Base-by-base conservation (phyloP, 2,888 invertebrate species). In the Dione juno region DNA sequence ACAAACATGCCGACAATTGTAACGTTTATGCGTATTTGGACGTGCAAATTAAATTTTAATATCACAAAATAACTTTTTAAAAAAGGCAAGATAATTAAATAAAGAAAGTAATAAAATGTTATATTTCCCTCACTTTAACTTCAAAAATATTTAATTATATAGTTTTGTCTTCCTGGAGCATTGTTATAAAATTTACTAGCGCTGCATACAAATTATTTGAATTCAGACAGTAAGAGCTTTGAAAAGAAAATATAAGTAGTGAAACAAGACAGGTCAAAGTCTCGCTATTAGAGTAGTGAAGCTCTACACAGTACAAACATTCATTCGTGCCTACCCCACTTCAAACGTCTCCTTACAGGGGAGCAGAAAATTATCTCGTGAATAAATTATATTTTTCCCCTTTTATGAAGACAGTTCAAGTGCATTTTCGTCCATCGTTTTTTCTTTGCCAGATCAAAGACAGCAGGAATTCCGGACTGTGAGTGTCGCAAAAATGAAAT, bases 321-420 rank as follows among this genome's bases (percentile, higher is more conserved):
- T 86, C 84, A 86, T 86, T 84, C 85, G 82, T 83, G 81, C 80
- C 79, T 84, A 80, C 68, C 68, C 88, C 81, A 84, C 87, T 88
- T 86, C 85, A 88, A 90, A 85, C 85, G 85, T 81, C 87, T 87
- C 85, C 84, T 87, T 87, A 84, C 84, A 87, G 88, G 89, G 88
- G 88, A 87, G 87, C 87, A 92, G 92, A 90, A 92, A 92, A 93
- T 92, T 93, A 92, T 93, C 92, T 91, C 88, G 85, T 93, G 92
- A 93, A 93, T 93, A 93, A 93, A 92, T 93, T 92, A 93, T 92
- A 91, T 91, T 90, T 88, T 86, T 86, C 87, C 84, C 90, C 90
- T 87, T 89, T 91, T 90, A 92, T 92, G 88, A 92, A 92, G 92
- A 92, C 90, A 87, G 87, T 84, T 89, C 86, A 88, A 92, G 90